Evolutionary conservation across 2,113 vertebrate species (phyloP), one percentile per base, ranked within the genome.

Genomic region (Mirza zaza): DNA sequence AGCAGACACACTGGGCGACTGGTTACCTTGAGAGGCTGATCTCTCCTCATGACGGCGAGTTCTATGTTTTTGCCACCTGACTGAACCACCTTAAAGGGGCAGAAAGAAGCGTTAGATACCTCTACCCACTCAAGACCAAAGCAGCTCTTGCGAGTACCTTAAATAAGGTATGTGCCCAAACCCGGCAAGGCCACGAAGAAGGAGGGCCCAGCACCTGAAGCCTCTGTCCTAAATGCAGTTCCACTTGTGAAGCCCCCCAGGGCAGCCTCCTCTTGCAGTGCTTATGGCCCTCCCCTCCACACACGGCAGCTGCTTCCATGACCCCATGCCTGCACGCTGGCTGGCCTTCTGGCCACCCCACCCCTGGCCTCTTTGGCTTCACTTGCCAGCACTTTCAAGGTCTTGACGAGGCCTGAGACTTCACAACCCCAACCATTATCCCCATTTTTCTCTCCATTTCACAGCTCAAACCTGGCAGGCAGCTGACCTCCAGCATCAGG

Each of bases 11-110:
- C 21, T 17, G 8, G 6, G 21, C 0, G 1, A 8, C 97, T 97
- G 1, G 8, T 97, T 97, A 99, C 99, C 99, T 99, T 99, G 87
- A 99, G 98, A 0, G 98, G 98, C 67, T 99, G 98, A 25, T 99
- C 99, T 23, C 98, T 95, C 91, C 99, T 98, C 99, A 99, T 99
- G 4, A 99, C 98, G 0, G 99, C 99, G 90, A 99, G 98, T 90
- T 99, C 99, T 0, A 99, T 99, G 98, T 99, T 99, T 97, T 99
- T 99, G 86, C 99, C 99, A 1, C 99, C 99, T 0, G 98, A 99
- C 94, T 99, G 99, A 48, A 99, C 99, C 94, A 99, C 99, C 99
- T 99, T 23, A 0, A 34, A 25, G 57, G 0, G 1, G 50, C 71
- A 39, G 1, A 20, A 0, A 3, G 90, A 3, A 87, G 25, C 1